Evolutionary conservation across 2,797 vertebrate species (phyloP), one percentile per base, ranked within the genome.

Genomic region (Morelia viridis): DNA sequence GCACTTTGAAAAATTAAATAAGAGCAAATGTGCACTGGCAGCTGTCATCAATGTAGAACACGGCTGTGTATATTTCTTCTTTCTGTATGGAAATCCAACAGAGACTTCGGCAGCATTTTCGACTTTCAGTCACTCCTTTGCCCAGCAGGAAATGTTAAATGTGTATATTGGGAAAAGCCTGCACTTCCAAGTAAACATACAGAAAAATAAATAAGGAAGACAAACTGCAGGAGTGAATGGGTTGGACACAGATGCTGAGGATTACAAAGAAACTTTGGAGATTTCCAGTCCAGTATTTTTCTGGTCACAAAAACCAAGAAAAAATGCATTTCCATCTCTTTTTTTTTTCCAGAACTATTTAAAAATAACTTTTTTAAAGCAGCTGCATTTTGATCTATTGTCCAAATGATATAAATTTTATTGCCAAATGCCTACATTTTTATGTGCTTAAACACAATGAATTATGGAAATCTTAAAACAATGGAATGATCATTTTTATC

Each of bases 391-490:
- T 96, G 95, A 95, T 96, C 95, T 95, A 85, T 91, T 89, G 57
- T 96, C 95, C 94, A 95, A 87, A 96, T 96, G 95, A 96, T 94
- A 95, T 95, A 92, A 90, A 94, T 93, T 94, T 95, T 93, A 94
- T 94, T 96, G 96, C 95, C 96, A 96, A 96, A 94, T 86, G 93
- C 96, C 95, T 96, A 96, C 96, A 95, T 96, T 96, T 96, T 96
- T 96, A 96, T 96, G 95, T 89, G 95, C 96, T 96, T 96, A 96
- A 96, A 92, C 94, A 95, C 88, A 95, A 92, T 96, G 95, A 96
- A 95, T 96, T 96, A 96, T 96, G 96, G 96, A 97, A 97, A 96
- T 92, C 94, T 96, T 96, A 94, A 95, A 96, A 96, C 96, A 96
- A 97, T 95, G 94, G 95, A 96, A 96, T 95, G 93, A 95, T 96